These are phyloP conservation scores for Apteryx mantelli DNA, from an alignment of 2,113 vertebrate genomes.

Conservation along the genomic window DNA sequence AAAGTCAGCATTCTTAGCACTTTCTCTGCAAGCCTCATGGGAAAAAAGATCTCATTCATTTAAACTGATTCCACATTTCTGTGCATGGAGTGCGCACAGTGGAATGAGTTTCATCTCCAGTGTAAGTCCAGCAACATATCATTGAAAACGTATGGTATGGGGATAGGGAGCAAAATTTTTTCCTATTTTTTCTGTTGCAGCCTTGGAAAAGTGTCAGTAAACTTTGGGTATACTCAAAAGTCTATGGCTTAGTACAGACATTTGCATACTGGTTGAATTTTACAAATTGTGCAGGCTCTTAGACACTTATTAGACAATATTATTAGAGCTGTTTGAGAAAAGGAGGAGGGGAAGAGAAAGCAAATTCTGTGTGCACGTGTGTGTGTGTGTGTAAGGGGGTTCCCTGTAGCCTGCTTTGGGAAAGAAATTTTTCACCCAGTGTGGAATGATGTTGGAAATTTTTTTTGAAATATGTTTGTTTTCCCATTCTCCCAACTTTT, in stretches of 20 bases:
- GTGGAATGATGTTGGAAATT: background rate
- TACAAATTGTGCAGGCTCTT: background rate
- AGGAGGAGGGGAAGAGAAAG: background rate
- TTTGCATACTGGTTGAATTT: constrained; percentile 7
- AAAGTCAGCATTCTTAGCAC: background rate
- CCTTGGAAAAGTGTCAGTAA: background rate
- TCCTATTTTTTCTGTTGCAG: background rate
- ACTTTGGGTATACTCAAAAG: background rate
- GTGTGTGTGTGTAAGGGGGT: background rate
- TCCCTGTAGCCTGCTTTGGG: background rate
- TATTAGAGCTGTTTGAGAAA: background rate
- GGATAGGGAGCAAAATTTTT: background rate
- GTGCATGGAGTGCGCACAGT: background rate
- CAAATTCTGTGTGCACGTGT: background rate
- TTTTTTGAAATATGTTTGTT: background rate
- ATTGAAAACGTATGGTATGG: background rate
- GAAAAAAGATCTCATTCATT: background rate
- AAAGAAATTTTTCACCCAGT: background rate
- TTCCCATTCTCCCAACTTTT: background rate
- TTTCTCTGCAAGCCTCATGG: background rate
- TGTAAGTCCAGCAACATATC: background rate
- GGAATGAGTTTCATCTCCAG: background rate
- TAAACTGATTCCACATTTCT: background rate
- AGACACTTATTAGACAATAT: background rate
- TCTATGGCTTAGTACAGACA: background rate